Conservation (phyloP, 2,888 invertebrate species). For the Cinara cedri region DNA sequence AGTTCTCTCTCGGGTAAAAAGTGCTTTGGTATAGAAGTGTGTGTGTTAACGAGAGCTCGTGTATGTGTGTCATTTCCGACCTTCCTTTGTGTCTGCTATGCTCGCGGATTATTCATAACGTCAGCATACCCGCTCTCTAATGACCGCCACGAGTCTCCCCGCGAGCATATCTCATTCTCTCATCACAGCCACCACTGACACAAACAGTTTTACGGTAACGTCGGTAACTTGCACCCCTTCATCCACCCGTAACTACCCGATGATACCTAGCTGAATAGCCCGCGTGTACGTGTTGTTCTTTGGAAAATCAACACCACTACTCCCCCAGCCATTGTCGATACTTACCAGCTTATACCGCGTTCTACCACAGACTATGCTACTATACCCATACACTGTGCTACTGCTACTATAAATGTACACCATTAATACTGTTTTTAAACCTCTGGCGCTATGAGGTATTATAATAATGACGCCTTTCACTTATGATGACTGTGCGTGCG, state of each 20-base stretch:
- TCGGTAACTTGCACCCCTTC: not conserved
- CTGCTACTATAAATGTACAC: too few relatives aligned
- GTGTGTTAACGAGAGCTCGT: too few relatives aligned
- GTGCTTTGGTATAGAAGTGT: not conserved
- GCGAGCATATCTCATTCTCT: not conserved
- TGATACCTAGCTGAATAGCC: not conserved
- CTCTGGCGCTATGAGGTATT: too few relatives aligned
- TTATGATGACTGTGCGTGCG: not conserved
- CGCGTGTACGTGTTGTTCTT: conserved; percentile 8
- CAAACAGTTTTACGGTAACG: conserved; percentile 8
- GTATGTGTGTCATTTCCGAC: conserved; percentile 11
- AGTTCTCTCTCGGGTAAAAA: not conserved
- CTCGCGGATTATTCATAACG: conserved; percentile 39
- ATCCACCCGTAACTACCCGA: not conserved
- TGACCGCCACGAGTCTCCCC: conserved; percentile 16
- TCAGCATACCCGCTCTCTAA: conserved; percentile 43
- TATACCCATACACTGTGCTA: too few relatives aligned
- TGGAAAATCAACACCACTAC: not conserved
- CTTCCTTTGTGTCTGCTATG: conserved; percentile 8
- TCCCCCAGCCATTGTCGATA: not conserved
- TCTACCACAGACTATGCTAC: too few relatives aligned
- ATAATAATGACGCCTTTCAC: not conserved
- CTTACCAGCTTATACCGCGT: not conserved
- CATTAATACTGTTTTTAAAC: too few relatives aligned
- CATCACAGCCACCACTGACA: not conserved